phyloP scores from a whole-genome alignment of 1,140 invertebrate species.

The Probaryconus sp. region DNA sequence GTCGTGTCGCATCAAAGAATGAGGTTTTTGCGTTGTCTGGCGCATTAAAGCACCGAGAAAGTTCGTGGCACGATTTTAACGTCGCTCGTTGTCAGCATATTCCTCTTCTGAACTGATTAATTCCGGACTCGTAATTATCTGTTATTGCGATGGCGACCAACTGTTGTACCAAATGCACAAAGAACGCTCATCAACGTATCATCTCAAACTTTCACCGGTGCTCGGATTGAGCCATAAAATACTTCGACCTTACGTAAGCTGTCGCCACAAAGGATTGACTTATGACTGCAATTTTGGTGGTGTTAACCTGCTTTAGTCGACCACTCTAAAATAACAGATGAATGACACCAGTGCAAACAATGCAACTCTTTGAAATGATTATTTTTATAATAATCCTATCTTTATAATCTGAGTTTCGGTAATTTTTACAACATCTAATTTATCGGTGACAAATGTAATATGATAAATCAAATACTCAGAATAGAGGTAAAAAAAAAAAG shows the following conservation, averaged over 20 bases:
- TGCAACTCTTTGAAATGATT: not conserved
- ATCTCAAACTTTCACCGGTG: constrained; percentile 57
- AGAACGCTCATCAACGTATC: constrained; percentile 51
- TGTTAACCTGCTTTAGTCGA: constrained; percentile 37
- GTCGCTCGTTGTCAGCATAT: constrained; percentile 38
- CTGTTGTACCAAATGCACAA: constrained; percentile 49
- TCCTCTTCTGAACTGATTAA: constrained; percentile 36
- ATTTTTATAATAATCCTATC: not conserved
- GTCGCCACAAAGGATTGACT: constrained; percentile 40
- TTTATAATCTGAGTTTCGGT: no score
- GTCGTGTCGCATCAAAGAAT: not conserved
- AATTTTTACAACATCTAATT: no score
- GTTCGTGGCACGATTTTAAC: constrained; percentile 23
- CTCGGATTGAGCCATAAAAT: constrained; percentile 59
- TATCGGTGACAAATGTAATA: no score
- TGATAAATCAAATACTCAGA: not conserved
- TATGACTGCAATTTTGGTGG: constrained; percentile 43
- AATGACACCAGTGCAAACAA: constrained; percentile 37
- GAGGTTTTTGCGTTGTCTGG: not conserved
- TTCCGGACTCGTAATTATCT: constrained; percentile 57
- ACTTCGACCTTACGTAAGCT: constrained; percentile 47
- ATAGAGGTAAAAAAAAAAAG: not conserved
- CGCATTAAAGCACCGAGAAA: constrained; percentile 46
- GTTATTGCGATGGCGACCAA: constrained; percentile 47
- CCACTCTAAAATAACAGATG: not conserved